Evolutionary conservation across 2,888 invertebrate genomes (phyloP), one percentile per base, ranked within the genome.

Genomic region (Lacanobia wlatinum): DNA sequence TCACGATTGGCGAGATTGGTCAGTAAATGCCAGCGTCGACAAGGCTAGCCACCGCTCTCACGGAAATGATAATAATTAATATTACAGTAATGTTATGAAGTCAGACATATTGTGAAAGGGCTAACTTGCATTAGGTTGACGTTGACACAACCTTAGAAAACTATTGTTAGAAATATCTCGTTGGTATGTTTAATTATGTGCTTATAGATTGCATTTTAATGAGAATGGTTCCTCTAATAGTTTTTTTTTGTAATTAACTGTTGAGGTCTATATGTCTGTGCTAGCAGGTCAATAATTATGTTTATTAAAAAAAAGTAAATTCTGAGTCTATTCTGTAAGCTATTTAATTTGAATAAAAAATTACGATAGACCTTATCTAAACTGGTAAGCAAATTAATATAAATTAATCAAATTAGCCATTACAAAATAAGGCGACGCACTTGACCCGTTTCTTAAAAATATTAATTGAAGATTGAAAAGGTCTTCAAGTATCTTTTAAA

Each of bases 41-140:
- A 85, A 86, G 86, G 86, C 78, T 80, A 84, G 55, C 86, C 73
- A 78, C 84, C 72, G 50, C 70, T 84, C 85, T 84, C 87, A 74
- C 87, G 86, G 86, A 86, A 86, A 80, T 72, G n/a, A 55, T 79
- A 71, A 68, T 73, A 73, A 80, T 74, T 69, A 74, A 78, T 86
- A 81, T 64, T 79, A 75, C 75, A 70, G 72, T 78, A 55, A 72
- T 16, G 58, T 72, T 83, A 65, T 76, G 53, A 73, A 83, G 18
- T 70, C 68, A 66, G 73, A 14, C 14, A 58, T 76, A 75, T 84
- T 86, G 76, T 83, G 83, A 80, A 79, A 86, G 62, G 74, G 69
- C 79, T 59, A 55, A 64, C 38, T 70, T 55, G 56, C 55, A 43
- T 63, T 63, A 61, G 34, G 12, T 58, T 65, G 48, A 12, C 23